phyloP scores from a whole-genome alignment of 1,140 invertebrate species.

The Pseudomyrmex flavicornis region DNA sequence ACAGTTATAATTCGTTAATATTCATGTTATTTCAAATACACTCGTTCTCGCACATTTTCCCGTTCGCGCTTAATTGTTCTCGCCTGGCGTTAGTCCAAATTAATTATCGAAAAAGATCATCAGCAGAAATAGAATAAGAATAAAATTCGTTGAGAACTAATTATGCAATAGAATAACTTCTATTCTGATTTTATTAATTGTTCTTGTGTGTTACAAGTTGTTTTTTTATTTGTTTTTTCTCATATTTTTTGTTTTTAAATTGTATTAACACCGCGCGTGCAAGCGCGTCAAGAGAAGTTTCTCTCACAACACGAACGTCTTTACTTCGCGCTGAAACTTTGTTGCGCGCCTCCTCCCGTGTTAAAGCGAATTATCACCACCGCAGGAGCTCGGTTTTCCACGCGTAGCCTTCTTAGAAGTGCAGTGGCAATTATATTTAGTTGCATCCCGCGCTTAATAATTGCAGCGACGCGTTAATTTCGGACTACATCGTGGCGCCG shows the following conservation, averaged over 20 bases:
- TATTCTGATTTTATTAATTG: conserved; percentile 2
- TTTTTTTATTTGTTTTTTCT: background rate
- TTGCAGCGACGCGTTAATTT: conserved; percentile 52
- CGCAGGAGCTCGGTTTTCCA: conserved; percentile 33
- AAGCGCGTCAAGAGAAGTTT: background rate
- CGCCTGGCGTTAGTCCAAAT: background rate
- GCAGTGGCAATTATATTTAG: conserved; percentile 34
- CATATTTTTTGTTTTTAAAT: background rate
- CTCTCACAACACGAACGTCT: background rate
- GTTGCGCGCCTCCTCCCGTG: background rate
- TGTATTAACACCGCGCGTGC: background rate
- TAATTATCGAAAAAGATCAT: conserved; percentile 9
- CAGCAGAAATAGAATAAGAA: background rate
- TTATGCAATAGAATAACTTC: background rate
- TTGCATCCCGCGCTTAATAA: conserved; percentile 14
- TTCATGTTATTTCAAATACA: conserved; percentile 1
- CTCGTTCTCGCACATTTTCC: background rate
- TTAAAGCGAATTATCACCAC: background rate
- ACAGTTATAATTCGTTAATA: background rate
- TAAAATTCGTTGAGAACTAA: background rate
- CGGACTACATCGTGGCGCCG: background rate
- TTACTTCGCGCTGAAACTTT: background rate
- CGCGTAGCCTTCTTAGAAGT: conserved; percentile 17
- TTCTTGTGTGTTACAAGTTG: background rate
- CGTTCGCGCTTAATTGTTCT: background rate